Percentiles rank a stretch among this genome's conserved stretches.
phyloP scores from a whole-genome alignment of 2,113 vertebrate species.

The Erythrocercus mccallii region DNA sequence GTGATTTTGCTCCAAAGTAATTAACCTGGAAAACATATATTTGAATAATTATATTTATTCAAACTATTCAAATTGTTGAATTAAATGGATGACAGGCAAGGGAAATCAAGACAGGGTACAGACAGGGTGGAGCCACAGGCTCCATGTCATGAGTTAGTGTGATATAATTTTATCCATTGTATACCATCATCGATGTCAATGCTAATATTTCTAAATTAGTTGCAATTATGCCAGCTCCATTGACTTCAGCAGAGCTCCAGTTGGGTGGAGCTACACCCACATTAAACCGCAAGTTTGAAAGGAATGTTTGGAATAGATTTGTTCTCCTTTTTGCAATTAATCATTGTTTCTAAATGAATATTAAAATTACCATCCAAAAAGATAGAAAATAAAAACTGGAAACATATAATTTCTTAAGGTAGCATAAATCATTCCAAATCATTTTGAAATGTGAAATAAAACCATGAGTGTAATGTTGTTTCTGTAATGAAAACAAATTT shows the following conservation, averaged over 20 bases:
- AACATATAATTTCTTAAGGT: not conserved
- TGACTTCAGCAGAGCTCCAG: not conserved
- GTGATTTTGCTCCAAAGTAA: not conserved
- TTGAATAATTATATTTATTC: not conserved
- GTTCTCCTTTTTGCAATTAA: slow-evolving; percentile 51
- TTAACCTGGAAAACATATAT: not conserved
- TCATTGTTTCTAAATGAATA: slow-evolving; percentile 25
- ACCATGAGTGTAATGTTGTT: not conserved
- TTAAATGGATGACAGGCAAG: slow-evolving; percentile 32
- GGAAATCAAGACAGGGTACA: slow-evolving; percentile 29
- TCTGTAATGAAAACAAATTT: not conserved
- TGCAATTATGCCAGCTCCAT: not conserved
- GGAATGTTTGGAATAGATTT: not conserved
- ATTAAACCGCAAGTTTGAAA: not conserved
- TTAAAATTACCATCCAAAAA: slow-evolving; percentile 37
- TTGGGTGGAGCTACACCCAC: not conserved
- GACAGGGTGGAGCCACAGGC: not conserved
- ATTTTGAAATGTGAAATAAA: slow-evolving; percentile 55
- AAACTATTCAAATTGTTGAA: not conserved
- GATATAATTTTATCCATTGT: not conserved
- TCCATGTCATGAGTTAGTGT: not conserved
- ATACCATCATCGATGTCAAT: not conserved
- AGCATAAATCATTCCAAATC: slow-evolving; percentile 25
- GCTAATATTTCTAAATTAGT: not conserved
- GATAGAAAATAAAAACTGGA: slow-evolving; percentile 13